Conservation (phyloP, 2,113 vertebrate genomes). For the Callaeas wilsoni region DNA sequence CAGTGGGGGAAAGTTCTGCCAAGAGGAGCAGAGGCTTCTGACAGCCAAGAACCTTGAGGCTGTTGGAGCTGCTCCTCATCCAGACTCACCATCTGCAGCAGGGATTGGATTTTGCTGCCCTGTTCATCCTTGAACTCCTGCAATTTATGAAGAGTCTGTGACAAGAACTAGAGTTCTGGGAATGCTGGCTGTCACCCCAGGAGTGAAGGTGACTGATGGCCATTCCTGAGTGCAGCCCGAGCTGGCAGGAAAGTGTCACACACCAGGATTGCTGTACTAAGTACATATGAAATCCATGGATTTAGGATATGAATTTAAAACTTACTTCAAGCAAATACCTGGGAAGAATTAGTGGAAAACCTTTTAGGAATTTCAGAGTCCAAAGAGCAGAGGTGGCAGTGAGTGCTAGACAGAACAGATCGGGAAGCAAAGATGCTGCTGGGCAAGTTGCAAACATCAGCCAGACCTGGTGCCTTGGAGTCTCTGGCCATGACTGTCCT, state of each 20-base stretch:
- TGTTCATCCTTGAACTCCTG: neutral
- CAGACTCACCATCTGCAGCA: neutral
- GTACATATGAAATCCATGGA: rapidly evolving
- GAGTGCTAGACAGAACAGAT: neutral
- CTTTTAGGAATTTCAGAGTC: neutral
- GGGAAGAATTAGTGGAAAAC: neutral
- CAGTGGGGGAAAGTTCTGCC: rapidly evolving
- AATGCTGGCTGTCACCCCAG: neutral
- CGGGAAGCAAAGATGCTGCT: neutral
- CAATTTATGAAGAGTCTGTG: neutral
- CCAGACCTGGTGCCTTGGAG: neutral
- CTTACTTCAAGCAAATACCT: neutral
- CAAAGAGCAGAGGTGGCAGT: neutral
- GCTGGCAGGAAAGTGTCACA: neutral
- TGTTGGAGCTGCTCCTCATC: neutral
- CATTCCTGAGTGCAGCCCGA: neutral
- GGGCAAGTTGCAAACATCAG: neutral
- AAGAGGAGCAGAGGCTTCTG: neutral
- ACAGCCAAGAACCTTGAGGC: neutral
- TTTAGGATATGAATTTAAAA: neutral
- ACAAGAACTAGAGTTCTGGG: neutral
- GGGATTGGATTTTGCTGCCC: neutral
- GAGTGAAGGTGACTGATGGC: neutral
- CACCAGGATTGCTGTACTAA: neutral
- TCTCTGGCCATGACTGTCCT: neutral